A percentile compares a stretch with the other conserved stretches of the same genome.
Evolutionary conservation across 2,888 invertebrate genomes (phyloP).

Genomic region (Schizaphis graminum): DNA sequence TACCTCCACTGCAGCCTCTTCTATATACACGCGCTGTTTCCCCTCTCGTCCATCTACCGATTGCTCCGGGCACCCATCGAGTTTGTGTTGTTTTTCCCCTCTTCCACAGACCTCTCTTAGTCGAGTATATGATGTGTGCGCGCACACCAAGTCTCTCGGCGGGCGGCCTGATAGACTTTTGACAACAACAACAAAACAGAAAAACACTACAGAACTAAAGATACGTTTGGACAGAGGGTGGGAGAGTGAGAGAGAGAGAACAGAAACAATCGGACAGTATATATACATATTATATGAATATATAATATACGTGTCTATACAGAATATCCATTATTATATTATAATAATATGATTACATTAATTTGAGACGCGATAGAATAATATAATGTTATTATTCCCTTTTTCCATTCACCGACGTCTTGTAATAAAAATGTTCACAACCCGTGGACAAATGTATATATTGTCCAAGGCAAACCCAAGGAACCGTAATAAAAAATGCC

Average conservation of each 20-base stretch:
- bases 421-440: slow-evolving; percentile 29
- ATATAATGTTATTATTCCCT: neutral
- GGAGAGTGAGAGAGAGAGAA: neutral
- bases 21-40: neutral
- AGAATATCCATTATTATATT: slow-evolving; percentile 13
- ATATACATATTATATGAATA: neutral
- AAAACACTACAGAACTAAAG: neutral
- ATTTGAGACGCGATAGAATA: slow-evolving; percentile 9
- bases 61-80: slow-evolving; percentile 15
- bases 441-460: neutral
- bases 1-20: neutral
- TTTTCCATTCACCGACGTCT: slow-evolving; percentile 9
- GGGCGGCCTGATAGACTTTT: slow-evolving; percentile 23
- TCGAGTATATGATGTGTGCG: neutral
- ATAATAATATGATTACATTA: slow-evolving; percentile 18
- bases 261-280: slow-evolving; percentile 38
- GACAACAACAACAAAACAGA: slow-evolving; percentile 45
- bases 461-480: neutral
- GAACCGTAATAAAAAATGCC: neutral
- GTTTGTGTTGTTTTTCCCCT: slow-evolving; percentile 17
- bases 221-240: slow-evolving; percentile 6
- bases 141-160: slow-evolving; percentile 27
- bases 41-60: neutral
- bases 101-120: neutral
- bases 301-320: neutral